Evolutionary conservation across 2,797 vertebrate genomes (phyloP).

Genomic region (Pogonophryne albipinna): DNA sequence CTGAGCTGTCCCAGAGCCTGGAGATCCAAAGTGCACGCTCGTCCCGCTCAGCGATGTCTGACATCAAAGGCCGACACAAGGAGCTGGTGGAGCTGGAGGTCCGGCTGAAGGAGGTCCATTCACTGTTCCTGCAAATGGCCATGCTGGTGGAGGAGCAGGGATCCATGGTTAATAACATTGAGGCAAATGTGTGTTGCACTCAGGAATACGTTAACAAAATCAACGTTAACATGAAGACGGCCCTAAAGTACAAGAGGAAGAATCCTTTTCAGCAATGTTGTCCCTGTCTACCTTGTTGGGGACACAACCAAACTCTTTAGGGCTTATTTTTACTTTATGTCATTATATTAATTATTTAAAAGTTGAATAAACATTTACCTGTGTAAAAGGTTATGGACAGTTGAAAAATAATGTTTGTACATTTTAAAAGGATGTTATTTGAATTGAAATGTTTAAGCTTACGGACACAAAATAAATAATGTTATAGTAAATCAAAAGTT

Average conservation of each 20-base stretch:
- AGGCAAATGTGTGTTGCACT: conserved; percentile 85
- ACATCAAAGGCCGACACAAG: conserved; percentile 90
- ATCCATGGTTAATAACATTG: conserved; percentile 86
- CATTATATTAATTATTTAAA: not conserved
- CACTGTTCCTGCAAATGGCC: conserved; percentile 91
- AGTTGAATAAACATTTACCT: conserved; percentile 14
- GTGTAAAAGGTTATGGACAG: not conserved
- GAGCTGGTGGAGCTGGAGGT: conserved; percentile 92
- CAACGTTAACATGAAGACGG: conserved; percentile 85
- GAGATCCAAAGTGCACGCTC: conserved; percentile 82
- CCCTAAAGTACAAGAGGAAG: conserved; percentile 86
- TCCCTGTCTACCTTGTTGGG: conserved; percentile 86
- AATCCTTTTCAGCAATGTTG: conserved; percentile 88
- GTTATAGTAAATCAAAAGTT: conserved; percentile 3
- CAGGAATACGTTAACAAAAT: conserved; percentile 84
- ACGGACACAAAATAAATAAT: conserved; percentile 46
- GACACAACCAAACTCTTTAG: conserved; percentile 29
- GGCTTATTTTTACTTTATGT: conserved; percentile 1
- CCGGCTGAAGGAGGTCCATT: conserved; percentile 87
- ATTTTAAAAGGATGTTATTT: not conserved
- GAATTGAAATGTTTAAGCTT: not conserved
- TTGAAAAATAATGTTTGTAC: not conserved
- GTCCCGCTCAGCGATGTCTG: conserved; percentile 84
- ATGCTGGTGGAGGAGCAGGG: conserved; percentile 91
- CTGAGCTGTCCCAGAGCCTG: conserved; percentile 90